Percentiles rank a stretch among this genome's conserved stretches.
Evolutionary conservation across 2,113 vertebrate species (phyloP).

Genomic region (Oplegnathus fasciatus): DNA sequence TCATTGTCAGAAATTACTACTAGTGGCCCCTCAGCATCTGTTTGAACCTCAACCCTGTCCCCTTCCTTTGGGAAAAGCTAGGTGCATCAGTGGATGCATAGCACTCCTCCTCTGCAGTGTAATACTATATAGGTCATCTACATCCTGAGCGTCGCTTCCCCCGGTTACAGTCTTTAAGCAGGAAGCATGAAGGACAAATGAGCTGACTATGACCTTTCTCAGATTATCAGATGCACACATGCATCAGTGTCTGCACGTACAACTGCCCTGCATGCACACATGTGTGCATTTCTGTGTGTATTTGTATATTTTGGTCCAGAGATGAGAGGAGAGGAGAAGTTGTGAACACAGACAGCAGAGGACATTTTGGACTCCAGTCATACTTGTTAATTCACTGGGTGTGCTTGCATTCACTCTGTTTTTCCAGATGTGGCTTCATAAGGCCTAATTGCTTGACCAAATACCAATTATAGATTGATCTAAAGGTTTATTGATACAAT

Average conservation of each 20-base stretch:
- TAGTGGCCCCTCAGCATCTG: slow-evolving; percentile 48
- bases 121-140: slow-evolving; percentile 84
- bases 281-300: slow-evolving; percentile 22
- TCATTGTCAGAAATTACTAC: slow-evolving; percentile 10
- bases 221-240: slow-evolving; percentile 66
- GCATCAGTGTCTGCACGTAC: slow-evolving; percentile 49
- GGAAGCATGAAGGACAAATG: slow-evolving; percentile 84
- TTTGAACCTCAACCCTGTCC: slow-evolving; percentile 36
- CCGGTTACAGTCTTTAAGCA: slow-evolving; percentile 77
- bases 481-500: neutral
- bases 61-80: slow-evolving; percentile 47
- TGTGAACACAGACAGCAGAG: slow-evolving; percentile 43
- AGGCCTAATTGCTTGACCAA: slow-evolving; percentile 5
- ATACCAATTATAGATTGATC: slow-evolving; percentile 7
- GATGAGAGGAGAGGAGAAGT: slow-evolving; percentile 33
- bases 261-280: slow-evolving; percentile 15
- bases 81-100: slow-evolving; percentile 36
- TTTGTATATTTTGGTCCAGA: slow-evolving; percentile 25
- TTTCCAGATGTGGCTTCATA: neutral
- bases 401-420: neutral
- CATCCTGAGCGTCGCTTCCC: slow-evolving; percentile 72
- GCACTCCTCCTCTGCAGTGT: slow-evolving; percentile 75
- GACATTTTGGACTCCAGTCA: slow-evolving; percentile 43
- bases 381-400: slow-evolving; percentile 24
- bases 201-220: slow-evolving; percentile 76